Evolutionary conservation across 2,797 vertebrate species (phyloP).

Genomic region (Phataginus tetradactyla): DNA sequence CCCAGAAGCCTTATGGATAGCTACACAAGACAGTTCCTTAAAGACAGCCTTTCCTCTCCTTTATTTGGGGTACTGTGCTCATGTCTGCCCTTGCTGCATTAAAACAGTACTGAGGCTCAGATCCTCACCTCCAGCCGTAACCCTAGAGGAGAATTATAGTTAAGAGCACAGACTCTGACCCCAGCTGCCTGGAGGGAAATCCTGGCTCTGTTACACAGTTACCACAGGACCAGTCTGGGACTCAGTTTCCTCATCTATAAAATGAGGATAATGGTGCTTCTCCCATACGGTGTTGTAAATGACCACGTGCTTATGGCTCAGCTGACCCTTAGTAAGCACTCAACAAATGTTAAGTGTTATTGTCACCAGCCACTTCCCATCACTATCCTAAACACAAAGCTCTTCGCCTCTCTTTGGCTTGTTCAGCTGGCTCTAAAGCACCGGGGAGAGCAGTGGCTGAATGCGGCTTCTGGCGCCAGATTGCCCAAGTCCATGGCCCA

Average conservation of each 20-base stretch:
- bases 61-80: neutral
- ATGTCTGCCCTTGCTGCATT: no score
- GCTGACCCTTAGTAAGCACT: neutral
- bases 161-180: neutral
- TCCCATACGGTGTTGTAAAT: neutral
- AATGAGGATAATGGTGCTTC: neutral
- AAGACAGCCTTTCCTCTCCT: neutral
- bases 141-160: accelerated
- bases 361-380: neutral
- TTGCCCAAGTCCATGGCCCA: neutral
- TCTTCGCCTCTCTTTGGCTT: neutral
- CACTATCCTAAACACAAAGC: neutral
- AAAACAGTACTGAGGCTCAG: neutral
- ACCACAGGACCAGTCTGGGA: neutral
- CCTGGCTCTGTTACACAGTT: neutral
- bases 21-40: neutral
- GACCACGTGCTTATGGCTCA: neutral
- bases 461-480: neutral
- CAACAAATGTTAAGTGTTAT: neutral
- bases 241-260: neutral
- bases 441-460: neutral
- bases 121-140: neutral
- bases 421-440: neutral
- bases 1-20: neutral
- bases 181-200: neutral